phyloP scores from a whole-genome alignment of 2,888 invertebrate species.

The Ditula angustiorana region DNA sequence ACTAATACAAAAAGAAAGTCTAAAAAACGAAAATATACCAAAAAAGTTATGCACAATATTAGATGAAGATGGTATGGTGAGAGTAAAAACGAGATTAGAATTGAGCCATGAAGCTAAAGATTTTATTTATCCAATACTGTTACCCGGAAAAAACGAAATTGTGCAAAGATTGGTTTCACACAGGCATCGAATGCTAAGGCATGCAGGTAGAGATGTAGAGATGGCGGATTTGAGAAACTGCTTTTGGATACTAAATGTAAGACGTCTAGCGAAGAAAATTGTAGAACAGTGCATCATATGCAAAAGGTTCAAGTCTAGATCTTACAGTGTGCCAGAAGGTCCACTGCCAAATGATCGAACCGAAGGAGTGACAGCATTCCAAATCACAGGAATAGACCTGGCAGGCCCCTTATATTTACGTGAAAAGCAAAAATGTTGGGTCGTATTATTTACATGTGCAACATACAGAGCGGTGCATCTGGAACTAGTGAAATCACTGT shows the following conservation, averaged over 20 bases:
- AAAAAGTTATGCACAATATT: too few species aligned
- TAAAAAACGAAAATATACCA: too few species aligned
- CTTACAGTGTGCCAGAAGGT: neutral
- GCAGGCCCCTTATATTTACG: slow-evolving; percentile 6
- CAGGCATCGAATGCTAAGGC: neutral
- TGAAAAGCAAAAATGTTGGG: slow-evolving; percentile 1
- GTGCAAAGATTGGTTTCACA: neutral
- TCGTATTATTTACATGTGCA: slow-evolving; percentile 17
- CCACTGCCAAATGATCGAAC: slow-evolving; percentile 3
- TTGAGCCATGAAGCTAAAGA: neutral
- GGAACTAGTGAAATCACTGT: neutral
- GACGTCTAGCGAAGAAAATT: neutral
- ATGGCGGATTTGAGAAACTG: neutral
- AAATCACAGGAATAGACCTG: slow-evolving; percentile 8
- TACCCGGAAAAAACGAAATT: neutral
- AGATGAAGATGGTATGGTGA: neutral
- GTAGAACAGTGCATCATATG: neutral
- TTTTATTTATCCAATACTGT: neutral
- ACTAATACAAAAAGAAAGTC: too few species aligned
- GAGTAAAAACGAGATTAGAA: neutral
- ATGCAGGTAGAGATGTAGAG: neutral
- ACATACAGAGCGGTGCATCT: slow-evolving; percentile 10
- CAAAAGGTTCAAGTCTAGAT: neutral
- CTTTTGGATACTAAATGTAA: neutral
- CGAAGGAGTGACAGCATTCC: neutral